phyloP scores from a whole-genome alignment of 2,888 invertebrate species.

The Pyralis farinalis region DNA sequence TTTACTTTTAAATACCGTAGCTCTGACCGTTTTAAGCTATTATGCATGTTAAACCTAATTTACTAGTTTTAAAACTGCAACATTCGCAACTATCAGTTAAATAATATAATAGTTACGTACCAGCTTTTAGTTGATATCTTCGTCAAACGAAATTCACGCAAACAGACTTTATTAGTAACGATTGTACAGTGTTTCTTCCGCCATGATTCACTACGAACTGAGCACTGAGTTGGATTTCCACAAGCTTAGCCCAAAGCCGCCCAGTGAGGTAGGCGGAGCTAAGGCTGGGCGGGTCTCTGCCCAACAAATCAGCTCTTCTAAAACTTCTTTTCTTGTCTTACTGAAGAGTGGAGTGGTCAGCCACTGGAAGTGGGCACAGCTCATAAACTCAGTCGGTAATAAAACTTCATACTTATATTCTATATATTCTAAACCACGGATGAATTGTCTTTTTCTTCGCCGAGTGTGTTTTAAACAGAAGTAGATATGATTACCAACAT shows the following conservation, averaged over 20 bases:
- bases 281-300: constrained; percentile 52
- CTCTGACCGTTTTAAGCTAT: too few relatives aligned
- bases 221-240: constrained; percentile 40
- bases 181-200: constrained; percentile 22
- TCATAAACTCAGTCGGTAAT: constrained; percentile 9
- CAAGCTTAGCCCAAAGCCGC: constrained; percentile 31
- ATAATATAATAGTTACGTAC: too few relatives aligned
- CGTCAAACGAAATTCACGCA: background rate
- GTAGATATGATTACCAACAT: too few relatives aligned
- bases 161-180: background rate
- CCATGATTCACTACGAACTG: constrained; percentile 40
- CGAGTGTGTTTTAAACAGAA: too few relatives aligned
- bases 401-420: constrained; percentile 10
- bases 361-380: constrained; percentile 35
- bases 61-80: too few relatives aligned
- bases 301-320: constrained; percentile 60
- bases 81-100: too few relatives aligned
- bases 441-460: too few relatives aligned
- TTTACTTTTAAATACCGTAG: too few relatives aligned
- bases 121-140: background rate
- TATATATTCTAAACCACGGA: background rate
- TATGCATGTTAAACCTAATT: too few relatives aligned
- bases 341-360: constrained; percentile 58
- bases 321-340: constrained; percentile 57
- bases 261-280: constrained; percentile 61